Conservation (phyloP, 2,797 vertebrate species). For the Prionace glauca region DNA sequence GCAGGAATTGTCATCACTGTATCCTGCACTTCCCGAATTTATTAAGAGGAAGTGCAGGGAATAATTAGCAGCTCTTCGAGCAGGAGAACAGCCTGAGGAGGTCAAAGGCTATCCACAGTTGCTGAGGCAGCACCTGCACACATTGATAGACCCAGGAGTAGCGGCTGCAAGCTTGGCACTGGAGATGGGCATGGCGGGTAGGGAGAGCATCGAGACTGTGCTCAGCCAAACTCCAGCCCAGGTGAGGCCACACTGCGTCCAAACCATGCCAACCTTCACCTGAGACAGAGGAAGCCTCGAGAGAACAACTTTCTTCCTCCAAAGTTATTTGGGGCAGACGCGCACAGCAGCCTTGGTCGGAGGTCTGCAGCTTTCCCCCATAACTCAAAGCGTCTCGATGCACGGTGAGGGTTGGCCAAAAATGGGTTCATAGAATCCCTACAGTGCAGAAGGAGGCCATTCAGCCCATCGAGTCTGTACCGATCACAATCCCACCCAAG, state of each 20-base stretch:
- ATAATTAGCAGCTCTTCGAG: neutral
- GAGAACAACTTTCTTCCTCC: neutral
- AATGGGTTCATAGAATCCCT: neutral
- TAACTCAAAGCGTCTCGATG: neutral
- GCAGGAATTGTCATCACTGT: neutral
- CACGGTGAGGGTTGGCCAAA: neutral
- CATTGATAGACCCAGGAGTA: neutral
- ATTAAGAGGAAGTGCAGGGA: neutral
- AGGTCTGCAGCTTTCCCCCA: neutral
- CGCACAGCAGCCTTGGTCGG: neutral
- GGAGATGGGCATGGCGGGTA: neutral
- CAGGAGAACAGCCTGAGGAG: neutral
- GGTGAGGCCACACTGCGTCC: neutral
- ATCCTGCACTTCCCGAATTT: neutral
- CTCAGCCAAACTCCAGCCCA: neutral
- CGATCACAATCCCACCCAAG: too few species aligned
- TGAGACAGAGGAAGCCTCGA: neutral
- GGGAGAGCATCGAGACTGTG: too few species aligned
- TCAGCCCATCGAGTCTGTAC: too few species aligned
- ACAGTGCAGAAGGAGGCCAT: too few species aligned
- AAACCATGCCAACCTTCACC: neutral
- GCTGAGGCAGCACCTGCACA: neutral
- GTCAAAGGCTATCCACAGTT: neutral
- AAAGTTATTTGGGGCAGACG: too few species aligned
- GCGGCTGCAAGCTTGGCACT: neutral